Percentiles rank a stretch among this genome's conserved stretches.
phyloP scores from a whole-genome alignment of 2,888 invertebrate species.

The Apotomis betuletana region DNA sequence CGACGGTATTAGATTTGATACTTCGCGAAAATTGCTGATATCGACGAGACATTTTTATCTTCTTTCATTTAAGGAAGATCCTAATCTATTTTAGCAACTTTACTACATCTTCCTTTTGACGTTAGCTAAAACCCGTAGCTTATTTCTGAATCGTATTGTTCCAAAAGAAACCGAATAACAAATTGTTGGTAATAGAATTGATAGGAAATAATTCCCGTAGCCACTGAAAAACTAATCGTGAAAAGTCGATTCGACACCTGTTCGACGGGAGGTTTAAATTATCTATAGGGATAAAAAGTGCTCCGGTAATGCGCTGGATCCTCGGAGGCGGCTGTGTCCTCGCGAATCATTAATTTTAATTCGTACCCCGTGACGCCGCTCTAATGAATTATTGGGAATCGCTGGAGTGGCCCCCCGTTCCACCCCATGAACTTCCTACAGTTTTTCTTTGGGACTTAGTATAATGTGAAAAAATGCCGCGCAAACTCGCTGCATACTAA shows the following conservation, averaged over 20 bases:
- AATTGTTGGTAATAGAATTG: not conserved
- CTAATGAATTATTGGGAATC: constrained; percentile 83
- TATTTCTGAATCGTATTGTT: not conserved
- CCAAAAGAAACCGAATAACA: not conserved
- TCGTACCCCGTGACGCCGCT: constrained; percentile 78
- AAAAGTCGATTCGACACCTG: constrained; percentile 72
- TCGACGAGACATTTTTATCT: not conserved
- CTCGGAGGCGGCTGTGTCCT: constrained; percentile 70
- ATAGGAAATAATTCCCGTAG: constrained; percentile 44
- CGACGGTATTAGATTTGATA: constrained; percentile 20
- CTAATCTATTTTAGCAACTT: not conserved
- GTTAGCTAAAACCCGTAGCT: not conserved
- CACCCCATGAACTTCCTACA: constrained; percentile 67
- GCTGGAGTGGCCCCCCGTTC: constrained; percentile 67
- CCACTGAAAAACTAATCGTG: constrained; percentile 62
- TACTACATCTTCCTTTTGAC: not conserved
- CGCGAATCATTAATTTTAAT: constrained; percentile 83
- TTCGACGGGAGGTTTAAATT: constrained; percentile 69
- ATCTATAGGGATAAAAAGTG: constrained; percentile 77
- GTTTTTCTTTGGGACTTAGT: constrained; percentile 79
- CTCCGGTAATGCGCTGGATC: constrained; percentile 74
- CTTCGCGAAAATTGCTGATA: constrained; percentile 10
- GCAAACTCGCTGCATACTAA: constrained; percentile 80
- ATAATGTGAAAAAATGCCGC: constrained; percentile 82
- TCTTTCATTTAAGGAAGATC: not conserved